Evolutionary conservation across 2,797 vertebrate species (phyloP), one percentile per base, ranked within the genome.

Genomic region (Protonibea diacanthus): DNA sequence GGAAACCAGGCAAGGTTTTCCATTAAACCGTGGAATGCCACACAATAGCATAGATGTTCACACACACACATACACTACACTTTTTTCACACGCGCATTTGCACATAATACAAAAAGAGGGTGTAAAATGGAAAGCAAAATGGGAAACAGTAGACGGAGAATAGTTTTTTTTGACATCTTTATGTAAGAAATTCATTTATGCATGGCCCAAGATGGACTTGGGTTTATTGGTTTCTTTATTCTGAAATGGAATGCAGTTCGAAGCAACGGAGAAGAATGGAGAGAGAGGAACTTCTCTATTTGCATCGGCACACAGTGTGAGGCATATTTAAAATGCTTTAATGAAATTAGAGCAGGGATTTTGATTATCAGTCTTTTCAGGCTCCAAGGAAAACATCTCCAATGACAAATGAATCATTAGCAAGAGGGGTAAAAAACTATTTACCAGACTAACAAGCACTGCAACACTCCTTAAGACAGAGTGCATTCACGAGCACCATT

Each of bases 361-460:
- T 74, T 71, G 76, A 88, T 86, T 87, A 85, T 72, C 80, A 60
- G 63, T 77, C 57, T 56, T 81, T 78, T 71, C 17, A 11, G 56
- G 71, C 82, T 80, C 55, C 52, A 68, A 83, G 78, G 69, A 84
- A 86, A 93, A 85, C 72, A 78, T 85, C 76, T 59, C 67, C 20
- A 71, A 76, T 78, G 88, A 76, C 82, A 89, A 89, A 90, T 86
- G 47, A 93, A 91, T 88, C 84, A 91, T 89, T 89, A 90, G 77
- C 70, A 83, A 80, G 78, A 81, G 64, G 59, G 56, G 25, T 60
- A 82, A 73, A 86, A 68, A 73, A 77, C 29, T 52, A 87, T 86
- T 92, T 89, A 80, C 66, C 62, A 75, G 68, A 80, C 82, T 87
- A 91, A 92, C 69, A 86, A 90, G 84, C 81, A 55, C 33, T 38